These are phyloP conservation scores for Gadopsis bispinosus DNA, from an alignment of 2,797 vertebrate species.

Conservation along the genomic window DNA sequence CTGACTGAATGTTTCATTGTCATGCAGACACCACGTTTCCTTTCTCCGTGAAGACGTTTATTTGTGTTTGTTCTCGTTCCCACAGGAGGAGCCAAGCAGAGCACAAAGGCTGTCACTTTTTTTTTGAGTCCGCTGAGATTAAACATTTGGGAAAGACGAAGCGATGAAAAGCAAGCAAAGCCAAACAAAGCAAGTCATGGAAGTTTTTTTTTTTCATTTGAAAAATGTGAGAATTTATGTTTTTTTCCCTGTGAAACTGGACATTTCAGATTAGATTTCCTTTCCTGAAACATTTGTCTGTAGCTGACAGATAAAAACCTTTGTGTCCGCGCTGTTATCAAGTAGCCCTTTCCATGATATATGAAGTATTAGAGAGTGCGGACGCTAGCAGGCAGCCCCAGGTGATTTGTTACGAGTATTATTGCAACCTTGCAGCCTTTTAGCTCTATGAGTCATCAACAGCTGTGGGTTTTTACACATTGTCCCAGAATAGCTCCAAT, in stretches of 20 bases:
- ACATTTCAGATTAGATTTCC: conserved; percentile 29
- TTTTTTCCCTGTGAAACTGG: conserved; percentile 24
- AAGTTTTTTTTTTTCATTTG: neutral
- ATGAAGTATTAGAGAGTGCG: conserved; percentile 22
- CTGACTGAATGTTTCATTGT: conserved; percentile 59
- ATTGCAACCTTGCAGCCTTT: conserved; percentile 37
- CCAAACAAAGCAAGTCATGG: conserved; percentile 33
- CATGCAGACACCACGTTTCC: conserved; percentile 51
- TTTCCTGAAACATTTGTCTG: conserved; percentile 18
- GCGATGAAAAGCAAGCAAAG: neutral
- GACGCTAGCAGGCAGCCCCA: conserved; percentile 38
- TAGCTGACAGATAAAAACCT: conserved; percentile 16
- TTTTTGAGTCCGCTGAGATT: conserved; percentile 15
- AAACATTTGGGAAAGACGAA: neutral
- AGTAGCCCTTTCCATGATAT: conserved; percentile 36
- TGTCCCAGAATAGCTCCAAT: conserved; percentile 57
- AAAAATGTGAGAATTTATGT: conserved; percentile 29
- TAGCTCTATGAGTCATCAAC: conserved; percentile 60
- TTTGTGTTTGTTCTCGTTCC: conserved; percentile 58
- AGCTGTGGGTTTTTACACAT: conserved; percentile 60
- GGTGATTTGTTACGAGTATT: conserved; percentile 52
- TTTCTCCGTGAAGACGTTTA: conserved; percentile 34
- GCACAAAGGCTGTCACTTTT: conserved; percentile 37
- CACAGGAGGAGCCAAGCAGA: conserved; percentile 47
- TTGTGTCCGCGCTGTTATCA: conserved; percentile 36